Percentiles rank a stretch among this genome's conserved stretches.
These are phyloP conservation scores for Anolis apletophallus DNA, from an alignment of 2,797 vertebrate species.

Conservation along the genomic window DNA sequence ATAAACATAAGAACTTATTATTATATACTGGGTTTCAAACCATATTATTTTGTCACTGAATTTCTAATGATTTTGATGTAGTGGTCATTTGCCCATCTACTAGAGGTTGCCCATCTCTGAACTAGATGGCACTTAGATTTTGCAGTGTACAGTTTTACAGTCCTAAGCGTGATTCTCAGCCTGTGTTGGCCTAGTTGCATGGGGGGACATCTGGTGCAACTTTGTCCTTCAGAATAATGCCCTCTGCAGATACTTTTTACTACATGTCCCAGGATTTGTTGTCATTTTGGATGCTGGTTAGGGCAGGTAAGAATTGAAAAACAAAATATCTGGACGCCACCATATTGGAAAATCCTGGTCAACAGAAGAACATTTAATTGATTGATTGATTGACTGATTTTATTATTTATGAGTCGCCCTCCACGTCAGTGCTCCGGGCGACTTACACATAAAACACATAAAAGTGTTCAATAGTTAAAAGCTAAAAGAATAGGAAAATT, in stretches of 20 bases:
- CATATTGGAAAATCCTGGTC: not conserved
- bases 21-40: not conserved
- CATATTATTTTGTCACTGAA: not conserved
- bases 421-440: too few relatives aligned
- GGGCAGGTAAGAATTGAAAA: not conserved
- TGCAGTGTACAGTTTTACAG: not conserved
- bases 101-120: not conserved
- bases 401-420: too few relatives aligned
- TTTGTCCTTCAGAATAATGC: not conserved
- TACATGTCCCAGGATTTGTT: not conserved
- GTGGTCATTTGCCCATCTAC: not conserved
- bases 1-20: too few relatives aligned
- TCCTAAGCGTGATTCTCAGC: not conserved
- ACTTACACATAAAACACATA: too few relatives aligned
- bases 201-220: not conserved
- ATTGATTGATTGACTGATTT: too few relatives aligned
- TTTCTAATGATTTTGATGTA: not conserved
- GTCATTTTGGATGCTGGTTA: not conserved
- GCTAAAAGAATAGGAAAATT: too few relatives aligned
- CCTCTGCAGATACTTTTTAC: not conserved
- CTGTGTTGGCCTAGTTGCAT: not conserved
- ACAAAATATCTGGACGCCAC: not conserved
- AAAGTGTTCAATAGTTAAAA: too few relatives aligned
- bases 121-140: not conserved
- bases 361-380: not conserved